Percentiles rank a stretch among this genome's conserved stretches.
These are phyloP conservation scores for Trichomalopsis sarcophagae DNA, from an alignment of 1,140 invertebrate genomes.

Conservation along the genomic window DNA sequence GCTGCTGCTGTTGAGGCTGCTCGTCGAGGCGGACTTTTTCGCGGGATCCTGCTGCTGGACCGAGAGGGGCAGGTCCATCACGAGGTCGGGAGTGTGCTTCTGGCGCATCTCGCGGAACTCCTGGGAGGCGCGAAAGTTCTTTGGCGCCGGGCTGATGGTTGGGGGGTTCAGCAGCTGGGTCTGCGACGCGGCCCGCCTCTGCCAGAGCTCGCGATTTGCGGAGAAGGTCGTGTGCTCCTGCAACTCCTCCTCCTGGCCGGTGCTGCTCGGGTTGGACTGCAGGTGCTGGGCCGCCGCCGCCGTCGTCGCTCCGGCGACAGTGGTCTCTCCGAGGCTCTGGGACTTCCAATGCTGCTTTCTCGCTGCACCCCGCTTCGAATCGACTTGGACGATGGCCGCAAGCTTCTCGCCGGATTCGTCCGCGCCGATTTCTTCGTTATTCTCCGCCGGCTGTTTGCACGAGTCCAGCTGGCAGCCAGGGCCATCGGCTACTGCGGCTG, in stretches of 20 bases:
- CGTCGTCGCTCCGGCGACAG: neutral
- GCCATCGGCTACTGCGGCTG: neutral
- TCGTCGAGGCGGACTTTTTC: slow-evolving; percentile 73
- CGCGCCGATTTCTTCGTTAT: slow-evolving; percentile 46
- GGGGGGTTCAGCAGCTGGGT: slow-evolving; percentile 69
- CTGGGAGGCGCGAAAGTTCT: slow-evolving; percentile 64
- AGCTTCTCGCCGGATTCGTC: slow-evolving; percentile 56
- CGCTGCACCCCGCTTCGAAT: slow-evolving; percentile 58
- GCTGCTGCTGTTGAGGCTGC: slow-evolving; percentile 61
- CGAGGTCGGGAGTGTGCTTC: slow-evolving; percentile 90
- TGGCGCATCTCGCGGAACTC: slow-evolving; percentile 76
- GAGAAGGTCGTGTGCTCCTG: slow-evolving; percentile 67
- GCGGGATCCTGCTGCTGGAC: slow-evolving; percentile 73
- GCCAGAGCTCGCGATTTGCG: slow-evolving; percentile 79
- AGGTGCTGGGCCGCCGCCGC: slow-evolving; percentile 35
- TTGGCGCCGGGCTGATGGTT: slow-evolving; percentile 66
- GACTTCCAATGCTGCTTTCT: slow-evolving; percentile 74
- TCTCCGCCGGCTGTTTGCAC: slow-evolving; percentile 40
- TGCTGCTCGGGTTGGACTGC: neutral
- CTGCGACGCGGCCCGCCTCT: slow-evolving; percentile 77
- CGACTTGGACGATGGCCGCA: slow-evolving; percentile 54
- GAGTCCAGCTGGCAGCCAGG: neutral
- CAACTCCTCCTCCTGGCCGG: slow-evolving; percentile 41
- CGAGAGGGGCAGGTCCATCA: slow-evolving; percentile 86
- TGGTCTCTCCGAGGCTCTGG: slow-evolving; percentile 69